Evolutionary conservation across 2,113 vertebrate genomes (phyloP), one percentile per base, ranked within the genome.

Genomic region (Ctenomys sociabilis): DNA sequence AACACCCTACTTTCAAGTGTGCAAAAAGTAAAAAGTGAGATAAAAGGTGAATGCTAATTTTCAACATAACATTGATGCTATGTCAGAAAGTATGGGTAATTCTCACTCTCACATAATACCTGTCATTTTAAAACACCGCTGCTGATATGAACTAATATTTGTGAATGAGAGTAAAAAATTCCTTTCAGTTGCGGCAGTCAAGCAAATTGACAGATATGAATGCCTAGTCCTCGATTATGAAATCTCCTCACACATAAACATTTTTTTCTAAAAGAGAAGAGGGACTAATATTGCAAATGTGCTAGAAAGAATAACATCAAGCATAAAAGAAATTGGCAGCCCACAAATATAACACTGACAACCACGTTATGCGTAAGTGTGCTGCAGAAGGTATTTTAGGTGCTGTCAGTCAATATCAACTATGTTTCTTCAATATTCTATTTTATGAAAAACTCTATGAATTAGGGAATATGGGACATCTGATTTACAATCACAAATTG

Each of bases 101-200:
- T 91, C 90, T 93, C 78, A 82, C 35, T 85, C 66, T 89, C 30
- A 7, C 40, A 93, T 72, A 92, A 91, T 82, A 91, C 30, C 63
- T 97, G 77, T 88, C 82, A 96, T 84, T 93, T 97, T 86, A 84
- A 97, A 95, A 93, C 28, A 93, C 12, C 68, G 68, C 28, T 73
- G 40, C 61, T 92, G 87, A 93, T 77, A 95, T 2, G 30, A 95
- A 89, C 45, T 85, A 93, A 91, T 35, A 86, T 90, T 91, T 5
- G 1, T 89, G 72, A 97, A 94, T 87, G 45, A 87, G 87, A 73
- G 91, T 93, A 63, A 95, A 95, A 93, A 93, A 84, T 86, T 19
- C 40, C 88, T 91, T 91, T 87, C 61, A 89, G 81, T 88, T 83
- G 64, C 5, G 93, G 32, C 70, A 84, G 68, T 91, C 63, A 87